phyloP scores from a whole-genome alignment of 2,888 invertebrate species.

The Cosmorhoe ocellata region DNA sequence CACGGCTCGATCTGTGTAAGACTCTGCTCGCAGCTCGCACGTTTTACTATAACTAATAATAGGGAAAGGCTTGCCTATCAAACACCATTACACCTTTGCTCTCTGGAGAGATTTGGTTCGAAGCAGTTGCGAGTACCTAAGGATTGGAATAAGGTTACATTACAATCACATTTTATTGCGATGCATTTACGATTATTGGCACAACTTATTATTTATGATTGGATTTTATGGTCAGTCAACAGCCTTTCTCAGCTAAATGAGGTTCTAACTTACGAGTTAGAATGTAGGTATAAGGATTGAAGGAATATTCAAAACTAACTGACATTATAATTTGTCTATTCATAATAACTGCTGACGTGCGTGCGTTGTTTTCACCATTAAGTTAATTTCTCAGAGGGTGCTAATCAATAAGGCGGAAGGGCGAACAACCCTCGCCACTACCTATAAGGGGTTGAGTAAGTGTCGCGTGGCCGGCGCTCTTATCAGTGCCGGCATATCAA shows the following conservation, averaged over 20 bases:
- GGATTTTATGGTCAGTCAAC: background rate
- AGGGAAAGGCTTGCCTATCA: slow-evolving; percentile 45
- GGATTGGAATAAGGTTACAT: slow-evolving; percentile 11
- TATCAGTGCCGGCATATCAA: slow-evolving; percentile 78
- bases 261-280: background rate
- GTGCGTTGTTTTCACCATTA: slow-evolving; percentile 60
- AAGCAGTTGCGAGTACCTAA: slow-evolving; percentile 13
- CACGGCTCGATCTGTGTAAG: slow-evolving; percentile 45
- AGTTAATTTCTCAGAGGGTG: slow-evolving; percentile 61
- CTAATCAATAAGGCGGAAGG: slow-evolving; percentile 80
- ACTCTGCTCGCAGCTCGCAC: slow-evolving; percentile 40
- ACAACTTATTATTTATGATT: slow-evolving; percentile 10
- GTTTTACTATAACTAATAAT: slow-evolving; percentile 42
- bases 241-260: slow-evolving; percentile 3
- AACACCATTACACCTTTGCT: slow-evolving; percentile 39
- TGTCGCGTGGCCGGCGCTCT: slow-evolving; percentile 73
- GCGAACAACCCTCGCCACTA: slow-evolving; percentile 67
- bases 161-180: background rate
- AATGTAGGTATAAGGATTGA: slow-evolving; percentile 5
- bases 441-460: slow-evolving; percentile 73
- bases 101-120: slow-evolving; percentile 26
- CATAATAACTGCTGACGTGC: slow-evolving; percentile 39
- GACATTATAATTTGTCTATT: slow-evolving; percentile 29
- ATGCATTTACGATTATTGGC: slow-evolving; percentile 12
- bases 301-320: slow-evolving; percentile 17